Percentiles rank a stretch among this genome's conserved stretches.
Evolutionary conservation across 2,888 invertebrate genomes (phyloP).

Genomic region (Leuctra nigra): DNA sequence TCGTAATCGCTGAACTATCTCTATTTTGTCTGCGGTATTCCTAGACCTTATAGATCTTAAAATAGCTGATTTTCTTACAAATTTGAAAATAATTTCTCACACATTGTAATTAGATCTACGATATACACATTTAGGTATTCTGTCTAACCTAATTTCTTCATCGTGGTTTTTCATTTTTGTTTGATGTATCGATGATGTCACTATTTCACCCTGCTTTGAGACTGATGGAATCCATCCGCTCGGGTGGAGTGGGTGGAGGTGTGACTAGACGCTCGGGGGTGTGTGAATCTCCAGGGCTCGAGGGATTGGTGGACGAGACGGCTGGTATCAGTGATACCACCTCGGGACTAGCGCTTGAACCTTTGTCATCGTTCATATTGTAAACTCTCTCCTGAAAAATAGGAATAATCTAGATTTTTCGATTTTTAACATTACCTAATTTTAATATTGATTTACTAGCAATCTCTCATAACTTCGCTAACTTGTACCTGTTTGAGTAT

Average conservation of each 20-base stretch:
- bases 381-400: slow-evolving; percentile 53
- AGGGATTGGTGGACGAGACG: slow-evolving; percentile 36
- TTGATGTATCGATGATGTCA: background rate
- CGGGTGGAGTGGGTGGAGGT: slow-evolving; percentile 49
- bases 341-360: slow-evolving; percentile 48
- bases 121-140: slow-evolving; percentile 24
- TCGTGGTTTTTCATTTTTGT: background rate
- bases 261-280: slow-evolving; percentile 47
- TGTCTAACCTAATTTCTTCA: background rate
- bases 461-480: too few species aligned
- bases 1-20: too few species aligned
- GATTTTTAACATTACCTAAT: too few species aligned
- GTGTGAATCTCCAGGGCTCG: slow-evolving; percentile 44
- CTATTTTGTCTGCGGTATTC: too few species aligned
- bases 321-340: slow-evolving; percentile 61
- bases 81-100: too few species aligned
- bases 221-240: slow-evolving; percentile 49
- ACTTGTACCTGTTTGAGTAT: too few species aligned
- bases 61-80: too few species aligned
- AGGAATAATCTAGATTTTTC: too few species aligned
- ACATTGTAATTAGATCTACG: slow-evolving; percentile 19
- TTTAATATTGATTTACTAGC: too few species aligned
- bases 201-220: slow-evolving; percentile 29
- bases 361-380: slow-evolving; percentile 36
- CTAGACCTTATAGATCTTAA: too few species aligned